Evolutionary conservation across 2,797 vertebrate species (phyloP).

Genomic region (Emydoidea blandingii): DNA sequence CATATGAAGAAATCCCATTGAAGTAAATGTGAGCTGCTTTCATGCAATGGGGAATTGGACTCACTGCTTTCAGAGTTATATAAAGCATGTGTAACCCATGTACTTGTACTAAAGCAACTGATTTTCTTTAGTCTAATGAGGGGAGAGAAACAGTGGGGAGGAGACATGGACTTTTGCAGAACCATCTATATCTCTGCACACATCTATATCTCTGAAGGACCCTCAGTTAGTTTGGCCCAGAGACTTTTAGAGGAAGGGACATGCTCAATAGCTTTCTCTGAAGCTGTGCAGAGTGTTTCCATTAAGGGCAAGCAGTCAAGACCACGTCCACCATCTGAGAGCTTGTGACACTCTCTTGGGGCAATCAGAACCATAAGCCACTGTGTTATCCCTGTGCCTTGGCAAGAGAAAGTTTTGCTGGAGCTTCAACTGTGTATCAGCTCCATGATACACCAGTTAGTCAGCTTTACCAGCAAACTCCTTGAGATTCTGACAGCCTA

Average conservation of each 20-base stretch:
- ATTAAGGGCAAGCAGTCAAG: neutral
- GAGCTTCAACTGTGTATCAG: too few species aligned
- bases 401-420: too few species aligned
- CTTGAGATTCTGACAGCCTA: too few species aligned
- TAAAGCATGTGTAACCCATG: neutral
- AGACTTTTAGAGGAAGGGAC: neutral
- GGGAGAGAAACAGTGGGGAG: neutral
- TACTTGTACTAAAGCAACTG: neutral
- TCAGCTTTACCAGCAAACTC: too few species aligned
- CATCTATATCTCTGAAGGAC: neutral
- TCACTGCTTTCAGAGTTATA: neutral
- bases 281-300: neutral
- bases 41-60: neutral
- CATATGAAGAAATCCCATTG: neutral
- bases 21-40: neutral
- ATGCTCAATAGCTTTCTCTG: neutral
- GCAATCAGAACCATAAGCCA: too few species aligned
- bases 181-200: neutral
- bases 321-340: too few species aligned
- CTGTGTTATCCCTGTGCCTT: too few species aligned
- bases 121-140: neutral
- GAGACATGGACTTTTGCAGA: neutral
- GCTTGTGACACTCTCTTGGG: too few species aligned
- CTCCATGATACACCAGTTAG: too few species aligned
- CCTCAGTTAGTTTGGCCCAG: neutral